These are phyloP conservation scores for Motacilla alba DNA, from an alignment of 2,113 vertebrate genomes.

Conservation along the genomic window DNA sequence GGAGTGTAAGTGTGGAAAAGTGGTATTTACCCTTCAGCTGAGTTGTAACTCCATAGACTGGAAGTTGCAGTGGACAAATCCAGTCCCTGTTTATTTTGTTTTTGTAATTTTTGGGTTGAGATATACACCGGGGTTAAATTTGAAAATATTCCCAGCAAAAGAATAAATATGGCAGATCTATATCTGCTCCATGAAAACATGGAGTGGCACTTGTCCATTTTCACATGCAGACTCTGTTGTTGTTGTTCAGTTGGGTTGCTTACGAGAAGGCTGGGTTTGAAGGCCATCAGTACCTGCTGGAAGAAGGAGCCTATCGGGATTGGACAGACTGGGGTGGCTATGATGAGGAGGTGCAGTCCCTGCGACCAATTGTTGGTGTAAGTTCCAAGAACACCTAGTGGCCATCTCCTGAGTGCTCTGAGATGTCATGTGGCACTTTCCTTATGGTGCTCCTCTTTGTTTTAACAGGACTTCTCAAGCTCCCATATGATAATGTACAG, in stretches of 20 bases:
- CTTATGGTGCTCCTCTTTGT: conserved; percentile 30
- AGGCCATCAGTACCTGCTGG: conserved; percentile 91
- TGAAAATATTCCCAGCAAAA: background rate
- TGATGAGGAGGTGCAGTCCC: conserved; percentile 77
- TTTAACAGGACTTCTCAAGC: conserved; percentile 81
- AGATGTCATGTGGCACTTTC: background rate
- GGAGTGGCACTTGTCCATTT: background rate
- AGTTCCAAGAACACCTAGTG: conserved; percentile 49
- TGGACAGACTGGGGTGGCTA: conserved; percentile 90
- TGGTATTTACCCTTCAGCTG: background rate
- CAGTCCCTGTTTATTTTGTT: background rate
- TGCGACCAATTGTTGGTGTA: conserved; percentile 84
- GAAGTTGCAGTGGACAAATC: background rate
- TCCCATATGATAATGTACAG: conserved; percentile 88
- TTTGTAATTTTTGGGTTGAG: background rate
- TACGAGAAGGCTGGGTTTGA: conserved; percentile 87
- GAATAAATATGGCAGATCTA: background rate
- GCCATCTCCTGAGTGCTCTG: background rate
- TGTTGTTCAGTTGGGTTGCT: conserved; percentile 85
- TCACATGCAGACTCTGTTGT: background rate
- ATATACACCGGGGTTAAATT: background rate
- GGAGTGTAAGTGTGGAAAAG: conserved; percentile 85
- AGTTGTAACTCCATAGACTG: background rate
- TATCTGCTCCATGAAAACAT: background rate
- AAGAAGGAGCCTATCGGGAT: conserved; percentile 89